These are phyloP conservation scores for Dilophus febrilis DNA, from an alignment of 2,888 invertebrate species.

Conservation along the genomic window DNA sequence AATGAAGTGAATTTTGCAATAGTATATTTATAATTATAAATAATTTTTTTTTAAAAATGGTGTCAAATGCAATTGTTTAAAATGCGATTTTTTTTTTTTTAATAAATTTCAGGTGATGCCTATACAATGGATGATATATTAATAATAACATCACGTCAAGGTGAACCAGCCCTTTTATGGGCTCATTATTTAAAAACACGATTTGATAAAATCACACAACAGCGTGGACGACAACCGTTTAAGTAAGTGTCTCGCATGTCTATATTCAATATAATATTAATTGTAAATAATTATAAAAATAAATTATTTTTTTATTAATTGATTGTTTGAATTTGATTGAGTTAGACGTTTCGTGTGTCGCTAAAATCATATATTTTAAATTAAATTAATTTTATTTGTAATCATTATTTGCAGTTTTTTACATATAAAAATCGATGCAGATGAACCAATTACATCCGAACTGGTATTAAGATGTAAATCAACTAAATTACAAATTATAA, in stretches of 20 bases:
- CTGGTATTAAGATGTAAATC: constrained; percentile 34
- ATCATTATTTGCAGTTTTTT: constrained; percentile 41
- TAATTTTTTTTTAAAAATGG: too few relatives aligned
- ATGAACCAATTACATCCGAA: constrained; percentile 32
- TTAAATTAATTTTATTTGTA: constrained; percentile 3
- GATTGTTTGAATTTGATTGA: constrained; percentile 1
- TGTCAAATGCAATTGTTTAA: too few relatives aligned
- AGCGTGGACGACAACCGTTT: constrained; percentile 62
- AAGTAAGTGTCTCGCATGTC: constrained; percentile 39
- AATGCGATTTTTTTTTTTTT: not conserved
- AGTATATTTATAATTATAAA: too few relatives aligned
- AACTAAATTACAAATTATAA: constrained; percentile 63
- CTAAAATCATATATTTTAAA: constrained; percentile 3
- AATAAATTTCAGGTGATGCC: constrained; percentile 12
- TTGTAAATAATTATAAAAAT: constrained; percentile 1
- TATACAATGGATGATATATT: constrained; percentile 63
- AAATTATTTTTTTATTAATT: constrained; percentile 4
- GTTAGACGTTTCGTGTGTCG: too few relatives aligned
- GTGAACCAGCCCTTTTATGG: constrained; percentile 63
- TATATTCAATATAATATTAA: not conserved
- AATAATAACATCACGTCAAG: constrained; percentile 60
- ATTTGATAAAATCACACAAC: constrained; percentile 70
- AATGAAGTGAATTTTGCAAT: too few relatives aligned
- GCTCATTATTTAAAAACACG: constrained; percentile 66
- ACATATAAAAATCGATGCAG: constrained; percentile 57